Conservation (phyloP, 1,140 invertebrate genomes). For the Rhynchophorus ferrugineus region DNA sequence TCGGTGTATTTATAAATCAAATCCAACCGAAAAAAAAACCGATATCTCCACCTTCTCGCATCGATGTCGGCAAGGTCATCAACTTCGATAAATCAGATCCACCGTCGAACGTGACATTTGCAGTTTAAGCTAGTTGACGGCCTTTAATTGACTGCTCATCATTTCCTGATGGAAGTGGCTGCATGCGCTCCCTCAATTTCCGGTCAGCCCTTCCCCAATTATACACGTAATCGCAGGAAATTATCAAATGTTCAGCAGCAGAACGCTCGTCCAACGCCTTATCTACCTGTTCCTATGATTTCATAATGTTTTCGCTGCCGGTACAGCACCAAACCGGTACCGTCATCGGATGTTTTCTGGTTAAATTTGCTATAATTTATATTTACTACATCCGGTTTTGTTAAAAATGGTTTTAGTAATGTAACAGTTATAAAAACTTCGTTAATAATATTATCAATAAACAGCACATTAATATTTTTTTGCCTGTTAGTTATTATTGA, state of each 20-base stretch:
- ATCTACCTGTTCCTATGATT: constrained; percentile 27
- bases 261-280: constrained; percentile 30
- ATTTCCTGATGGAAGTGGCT: constrained; percentile 37
- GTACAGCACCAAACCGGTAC: not conserved
- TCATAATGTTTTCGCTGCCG: constrained; percentile 9
- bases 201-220: constrained; percentile 37
- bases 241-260: constrained; percentile 36
- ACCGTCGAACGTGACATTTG: constrained; percentile 6
- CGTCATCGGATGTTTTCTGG: not conserved
- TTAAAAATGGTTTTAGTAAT: too few species aligned
- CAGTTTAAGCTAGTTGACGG: constrained; percentile 23
- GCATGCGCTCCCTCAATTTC: constrained; percentile 36
- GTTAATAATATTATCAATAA: too few species aligned
- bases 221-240: constrained; percentile 36
- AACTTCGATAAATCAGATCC: constrained; percentile 4
- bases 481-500: too few species aligned
- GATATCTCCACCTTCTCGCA: too few species aligned
- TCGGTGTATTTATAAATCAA: too few species aligned
- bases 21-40: too few species aligned
- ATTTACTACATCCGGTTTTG: not conserved
- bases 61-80: not conserved
- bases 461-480: too few species aligned
- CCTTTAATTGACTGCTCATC: constrained; percentile 35
- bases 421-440: too few species aligned
- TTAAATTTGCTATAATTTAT: constrained; percentile 5